Evolutionary conservation across 2,113 vertebrate genomes (phyloP).

Genomic region (Pelecanoides urinatrix): DNA sequence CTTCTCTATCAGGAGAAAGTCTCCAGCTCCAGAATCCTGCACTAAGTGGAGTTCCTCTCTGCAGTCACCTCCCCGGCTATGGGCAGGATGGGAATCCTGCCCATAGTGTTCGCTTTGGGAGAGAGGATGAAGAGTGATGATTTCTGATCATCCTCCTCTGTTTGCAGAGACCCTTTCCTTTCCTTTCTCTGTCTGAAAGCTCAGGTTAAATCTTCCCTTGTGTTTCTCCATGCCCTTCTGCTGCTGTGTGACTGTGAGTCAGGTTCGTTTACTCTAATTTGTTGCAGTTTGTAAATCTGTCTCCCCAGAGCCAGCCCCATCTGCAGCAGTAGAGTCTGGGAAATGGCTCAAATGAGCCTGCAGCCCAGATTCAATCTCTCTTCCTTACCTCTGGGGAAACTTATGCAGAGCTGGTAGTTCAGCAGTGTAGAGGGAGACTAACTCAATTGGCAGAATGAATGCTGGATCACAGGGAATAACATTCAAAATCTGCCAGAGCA

Average conservation of each 20-base stretch:
- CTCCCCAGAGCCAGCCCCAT: slow-evolving; percentile 16
- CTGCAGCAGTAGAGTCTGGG: slow-evolving; percentile 21
- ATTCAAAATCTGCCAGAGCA: background rate
- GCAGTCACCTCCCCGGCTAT: background rate
- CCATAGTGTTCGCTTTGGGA: fast-evolving
- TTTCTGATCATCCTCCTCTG: background rate
- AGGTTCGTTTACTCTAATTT: background rate
- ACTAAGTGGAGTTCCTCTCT: background rate
- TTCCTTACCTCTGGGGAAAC: slow-evolving; percentile 27
- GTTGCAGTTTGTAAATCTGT: slow-evolving; percentile 49
- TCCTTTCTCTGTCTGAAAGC: background rate
- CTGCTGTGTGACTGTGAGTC: background rate
- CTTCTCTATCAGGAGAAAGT: background rate
- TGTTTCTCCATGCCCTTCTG: background rate
- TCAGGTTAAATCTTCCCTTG: background rate
- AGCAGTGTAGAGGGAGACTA: background rate
- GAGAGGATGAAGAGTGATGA: background rate
- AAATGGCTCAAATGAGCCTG: background rate
- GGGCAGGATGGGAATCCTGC: background rate
- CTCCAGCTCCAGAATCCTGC: background rate
- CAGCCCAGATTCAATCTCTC: background rate
- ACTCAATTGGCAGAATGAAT: background rate
- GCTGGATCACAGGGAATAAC: background rate
- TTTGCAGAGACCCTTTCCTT: background rate
- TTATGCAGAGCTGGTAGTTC: background rate